Percentiles rank a stretch among this genome's conserved stretches.
These are phyloP conservation scores for Hypolimnas misippus DNA, from an alignment of 2,888 invertebrate species.

Conservation along the genomic window DNA sequence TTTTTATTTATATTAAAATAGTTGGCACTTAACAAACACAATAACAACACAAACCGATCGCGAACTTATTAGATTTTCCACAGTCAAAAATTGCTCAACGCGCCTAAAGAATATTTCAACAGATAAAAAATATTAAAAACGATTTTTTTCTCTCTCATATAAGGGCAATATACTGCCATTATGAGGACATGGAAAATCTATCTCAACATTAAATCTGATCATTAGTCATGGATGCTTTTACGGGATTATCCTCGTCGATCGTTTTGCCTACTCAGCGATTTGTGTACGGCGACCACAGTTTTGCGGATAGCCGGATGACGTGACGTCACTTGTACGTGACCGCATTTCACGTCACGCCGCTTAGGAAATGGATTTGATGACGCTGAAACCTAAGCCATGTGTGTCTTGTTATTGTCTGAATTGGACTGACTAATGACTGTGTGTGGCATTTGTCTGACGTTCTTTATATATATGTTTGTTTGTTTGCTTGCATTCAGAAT, in stretches of 20 bases:
- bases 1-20: too few species aligned
- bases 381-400: slow-evolving; percentile 13
- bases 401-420: slow-evolving; percentile 15
- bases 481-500: neutral
- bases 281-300: slow-evolving; percentile 43
- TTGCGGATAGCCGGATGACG: slow-evolving; percentile 4
- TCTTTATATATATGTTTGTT: neutral
- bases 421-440: slow-evolving; percentile 9
- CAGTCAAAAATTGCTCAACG: too few species aligned
- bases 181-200: slow-evolving; percentile 36
- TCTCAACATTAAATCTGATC: slow-evolving; percentile 59
- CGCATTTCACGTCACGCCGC: slow-evolving; percentile 17
- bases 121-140: too few species aligned
- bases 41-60: too few species aligned
- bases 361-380: slow-evolving; percentile 16
- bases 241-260: slow-evolving; percentile 54
- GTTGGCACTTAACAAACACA: too few species aligned
- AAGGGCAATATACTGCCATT: neutral
- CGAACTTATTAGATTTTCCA: too few species aligned
- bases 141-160: neutral
- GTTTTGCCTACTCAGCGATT: slow-evolving; percentile 49
- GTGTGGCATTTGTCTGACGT: neutral
- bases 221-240: slow-evolving; percentile 60
- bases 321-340: slow-evolving; percentile 15
- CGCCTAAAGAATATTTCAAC: too few species aligned